Conservation (phyloP, 2,888 invertebrate genomes). For the Willowsia nigromaculata region DNA sequence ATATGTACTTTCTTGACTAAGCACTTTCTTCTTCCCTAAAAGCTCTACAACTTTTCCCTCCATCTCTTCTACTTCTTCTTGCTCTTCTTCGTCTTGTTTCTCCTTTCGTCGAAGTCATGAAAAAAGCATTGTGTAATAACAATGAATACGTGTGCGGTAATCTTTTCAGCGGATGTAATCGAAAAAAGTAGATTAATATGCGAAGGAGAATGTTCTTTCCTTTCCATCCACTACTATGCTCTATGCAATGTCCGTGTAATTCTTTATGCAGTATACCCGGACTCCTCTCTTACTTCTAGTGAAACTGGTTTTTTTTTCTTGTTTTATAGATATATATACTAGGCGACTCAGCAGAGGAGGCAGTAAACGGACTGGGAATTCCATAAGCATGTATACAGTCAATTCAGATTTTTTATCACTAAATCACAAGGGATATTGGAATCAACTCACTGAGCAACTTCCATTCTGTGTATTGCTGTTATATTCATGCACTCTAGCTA, state of each 20-base stretch:
- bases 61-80: not conserved
- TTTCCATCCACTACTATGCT: not conserved
- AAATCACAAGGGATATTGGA: conserved; percentile 68
- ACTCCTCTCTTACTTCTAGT: not conserved
- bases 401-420: conserved; percentile 66
- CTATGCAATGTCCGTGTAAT: conserved; percentile 2
- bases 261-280: conserved; percentile 58
- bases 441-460: conserved; percentile 67
- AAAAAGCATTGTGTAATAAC: conserved; percentile 56
- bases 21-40: not conserved
- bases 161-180: conserved; percentile 63
- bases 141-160: conserved; percentile 57
- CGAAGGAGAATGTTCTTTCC: conserved; percentile 34
- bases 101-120: conserved; percentile 49
- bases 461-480: conserved; percentile 1
- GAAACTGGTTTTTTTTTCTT: conserved; percentile 14
- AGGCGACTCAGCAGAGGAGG: not conserved
- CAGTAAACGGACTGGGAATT: conserved; percentile 23
- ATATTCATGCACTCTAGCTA: not conserved
- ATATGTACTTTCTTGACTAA: not conserved
- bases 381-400: conserved; percentile 41
- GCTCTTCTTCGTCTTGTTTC: conserved; percentile 1
- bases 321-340: conserved; percentile 3
- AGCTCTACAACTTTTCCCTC: conserved; percentile 4
- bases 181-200: conserved; percentile 70